phyloP scores from a whole-genome alignment of 1,140 invertebrate species.

The Hypothenemus hampei region DNA sequence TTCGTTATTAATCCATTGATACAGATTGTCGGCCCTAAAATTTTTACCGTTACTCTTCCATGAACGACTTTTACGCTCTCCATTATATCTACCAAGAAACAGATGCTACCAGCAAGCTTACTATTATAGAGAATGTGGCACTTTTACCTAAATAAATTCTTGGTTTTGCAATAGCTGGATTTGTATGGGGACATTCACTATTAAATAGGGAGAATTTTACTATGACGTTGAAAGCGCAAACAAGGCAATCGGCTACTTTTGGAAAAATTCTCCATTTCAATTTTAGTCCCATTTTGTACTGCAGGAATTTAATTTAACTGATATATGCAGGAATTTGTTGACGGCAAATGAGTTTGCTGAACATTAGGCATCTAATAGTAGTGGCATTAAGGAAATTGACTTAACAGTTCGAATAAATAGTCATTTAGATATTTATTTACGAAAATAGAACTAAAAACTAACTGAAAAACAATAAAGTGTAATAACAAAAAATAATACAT shows the following conservation, averaged over 20 bases:
- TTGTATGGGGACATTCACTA: conserved; percentile 1
- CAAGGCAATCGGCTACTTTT: conserved; percentile 8
- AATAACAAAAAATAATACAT: too few species aligned
- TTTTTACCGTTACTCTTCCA: neutral
- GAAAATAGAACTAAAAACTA: neutral
- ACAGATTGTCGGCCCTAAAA: neutral
- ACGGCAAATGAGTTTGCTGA: conserved; percentile 33
- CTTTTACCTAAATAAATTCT: neutral
- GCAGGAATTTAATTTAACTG: neutral
- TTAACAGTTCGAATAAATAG: neutral
- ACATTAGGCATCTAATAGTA: neutral
- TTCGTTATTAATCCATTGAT: neutral
- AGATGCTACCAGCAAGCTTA: neutral
- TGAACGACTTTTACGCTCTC: neutral
- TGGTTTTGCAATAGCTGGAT: neutral
- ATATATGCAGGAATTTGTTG: neutral
- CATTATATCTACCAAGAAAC: neutral
- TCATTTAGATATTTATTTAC: neutral
- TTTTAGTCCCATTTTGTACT: neutral
- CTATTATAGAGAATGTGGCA: neutral
- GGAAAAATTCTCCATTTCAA: conserved; percentile 4
- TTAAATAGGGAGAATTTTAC: neutral
- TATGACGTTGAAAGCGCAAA: neutral
- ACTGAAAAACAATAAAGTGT: too few species aligned
- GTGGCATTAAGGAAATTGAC: too few species aligned